phyloP scores from a whole-genome alignment of 23 tunicate genomes.

The Botrylloides violaceus region DNA sequence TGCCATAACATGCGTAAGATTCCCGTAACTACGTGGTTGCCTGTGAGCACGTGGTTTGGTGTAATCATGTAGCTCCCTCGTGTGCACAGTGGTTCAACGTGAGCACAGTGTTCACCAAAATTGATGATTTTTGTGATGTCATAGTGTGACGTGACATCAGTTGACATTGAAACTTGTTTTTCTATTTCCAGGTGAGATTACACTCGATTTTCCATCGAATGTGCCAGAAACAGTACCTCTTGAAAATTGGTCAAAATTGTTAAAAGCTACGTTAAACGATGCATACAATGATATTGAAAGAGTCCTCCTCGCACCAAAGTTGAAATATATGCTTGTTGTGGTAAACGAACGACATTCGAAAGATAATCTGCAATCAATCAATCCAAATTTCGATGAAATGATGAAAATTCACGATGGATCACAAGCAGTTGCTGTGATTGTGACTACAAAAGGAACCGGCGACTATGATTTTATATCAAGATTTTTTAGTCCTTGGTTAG shows the following conservation, averaged over 20 bases:
- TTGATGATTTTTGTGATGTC: no score
- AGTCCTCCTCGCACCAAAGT: slow-evolving; percentile 22
- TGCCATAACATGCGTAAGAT: no score
- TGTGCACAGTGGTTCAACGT: no score
- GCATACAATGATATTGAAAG: background rate
- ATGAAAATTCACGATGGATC: slow-evolving; percentile 45
- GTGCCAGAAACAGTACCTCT: slow-evolving; percentile 6
- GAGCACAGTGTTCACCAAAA: no score
- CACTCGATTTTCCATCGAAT: slow-evolving; percentile 65
- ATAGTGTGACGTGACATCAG: no score
- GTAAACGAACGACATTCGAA: slow-evolving; percentile 29
- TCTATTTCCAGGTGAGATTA: slow-evolving; percentile 18
- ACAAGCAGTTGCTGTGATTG: slow-evolving; percentile 51
- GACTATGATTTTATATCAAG: slow-evolving; percentile 67
- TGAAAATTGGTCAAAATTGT: background rate
- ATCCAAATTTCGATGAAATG: slow-evolving; percentile 42
- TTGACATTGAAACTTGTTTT: no score
- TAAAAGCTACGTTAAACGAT: background rate
- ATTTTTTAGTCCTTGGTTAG: slow-evolving; percentile 93
- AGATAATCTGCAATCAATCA: slow-evolving; percentile 28
- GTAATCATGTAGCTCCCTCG: no score
- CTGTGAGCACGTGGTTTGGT: no score
- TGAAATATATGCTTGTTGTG: slow-evolving; percentile 45
- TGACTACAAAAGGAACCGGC: slow-evolving; percentile 28
- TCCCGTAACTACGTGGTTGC: no score